phyloP scores from a whole-genome alignment of 2,797 vertebrate genomes.

The Chaetophractus vellerosus region DNA sequence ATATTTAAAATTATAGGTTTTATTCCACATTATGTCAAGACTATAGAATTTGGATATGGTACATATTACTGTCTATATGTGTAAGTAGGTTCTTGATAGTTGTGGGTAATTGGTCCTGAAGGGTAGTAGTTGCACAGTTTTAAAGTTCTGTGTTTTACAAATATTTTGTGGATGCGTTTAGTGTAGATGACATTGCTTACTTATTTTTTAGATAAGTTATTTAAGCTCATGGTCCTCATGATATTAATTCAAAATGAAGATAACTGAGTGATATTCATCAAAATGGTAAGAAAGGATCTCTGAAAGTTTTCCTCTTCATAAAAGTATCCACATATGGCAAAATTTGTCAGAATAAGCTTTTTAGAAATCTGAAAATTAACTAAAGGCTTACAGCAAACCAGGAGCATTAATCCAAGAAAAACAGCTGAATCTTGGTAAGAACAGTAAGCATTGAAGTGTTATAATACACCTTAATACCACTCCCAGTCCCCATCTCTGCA shows the following conservation, averaged over 20 bases:
- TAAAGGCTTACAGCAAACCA: not conserved
- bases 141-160: not conserved
- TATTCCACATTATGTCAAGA: not conserved
- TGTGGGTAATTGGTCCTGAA: not conserved
- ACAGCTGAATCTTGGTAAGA: not conserved
- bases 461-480: not conserved
- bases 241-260: not conserved
- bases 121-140: not conserved
- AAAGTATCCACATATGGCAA: rapidly evolving
- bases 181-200: not conserved
- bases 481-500: not conserved
- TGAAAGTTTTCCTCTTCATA: not conserved
- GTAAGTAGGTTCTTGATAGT: not conserved
- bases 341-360: not conserved
- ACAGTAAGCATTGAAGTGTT: not conserved
- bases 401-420: not conserved
- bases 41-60: not conserved
- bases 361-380: not conserved
- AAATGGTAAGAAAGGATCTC: not conserved
- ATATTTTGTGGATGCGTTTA: not conserved
- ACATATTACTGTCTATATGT: not conserved
- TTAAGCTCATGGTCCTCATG: not conserved
- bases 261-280: not conserved
- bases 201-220: not conserved
- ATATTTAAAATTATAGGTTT: not conserved